Evolutionary conservation across 2,888 invertebrate species (phyloP), one percentile per base, ranked within the genome.

Genomic region (Amphipoea lucens): DNA sequence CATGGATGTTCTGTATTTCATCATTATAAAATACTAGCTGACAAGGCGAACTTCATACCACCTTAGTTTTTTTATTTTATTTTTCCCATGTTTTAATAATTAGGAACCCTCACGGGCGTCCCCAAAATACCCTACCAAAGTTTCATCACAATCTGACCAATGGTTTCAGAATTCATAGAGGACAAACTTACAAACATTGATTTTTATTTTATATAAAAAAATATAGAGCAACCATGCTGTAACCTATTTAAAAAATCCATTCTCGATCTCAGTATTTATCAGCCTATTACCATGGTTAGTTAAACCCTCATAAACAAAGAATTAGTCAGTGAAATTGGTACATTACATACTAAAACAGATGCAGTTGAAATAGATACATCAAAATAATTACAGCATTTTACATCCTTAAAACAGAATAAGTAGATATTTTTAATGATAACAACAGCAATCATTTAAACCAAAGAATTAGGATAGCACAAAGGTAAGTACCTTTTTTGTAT

Each of bases 401-500:
- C 17, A 17, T n/a, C 42, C 23, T 6, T 40, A 12, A 6, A 17
- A 40, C 40, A 36, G 45, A 20, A 5, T 36, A 14, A 1, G n/a
- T 40, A 40, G 48, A 48, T 48, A 17, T 42, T 40, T 36, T 9
- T 12, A 51, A 6, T 68, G 12, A 17, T 20, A 48, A 45, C 7
- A 75, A 74, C 48, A n/a, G 36, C 12, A 11, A 42, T 29, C 3
- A 40, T 14, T 29, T 3, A 14, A 40, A 23, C 7, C 11, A 20
- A 4, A 9, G 0, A n/a, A n/a, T 5, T 48, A 48, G 12, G 5
- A 48, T 17, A 45, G 2, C 20, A 60, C 23, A 3, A 62, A n/a
- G 6, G 23, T 65, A 76, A 73, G 12, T 85, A 95, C 96, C 96
- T 92, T 93, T 92, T 90, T 96, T 97, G 66, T 88, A 95, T 73